Percentiles rank a stretch among this genome's conserved stretches.
Conservation (phyloP, 2,888 invertebrate species). For the Synanthedon tipuliformis region DNA sequence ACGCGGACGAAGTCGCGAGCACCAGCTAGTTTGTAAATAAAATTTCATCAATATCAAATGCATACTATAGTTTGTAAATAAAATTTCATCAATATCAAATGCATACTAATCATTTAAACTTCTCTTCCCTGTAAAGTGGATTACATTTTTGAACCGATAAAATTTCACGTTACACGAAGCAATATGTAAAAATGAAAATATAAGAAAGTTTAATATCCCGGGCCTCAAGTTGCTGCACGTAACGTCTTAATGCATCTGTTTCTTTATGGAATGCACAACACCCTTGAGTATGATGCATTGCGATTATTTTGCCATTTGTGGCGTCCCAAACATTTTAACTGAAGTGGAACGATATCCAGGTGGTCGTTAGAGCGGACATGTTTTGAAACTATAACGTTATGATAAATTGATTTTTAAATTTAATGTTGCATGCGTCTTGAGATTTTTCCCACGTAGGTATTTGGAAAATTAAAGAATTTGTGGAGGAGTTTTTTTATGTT, state of each 20-base stretch:
- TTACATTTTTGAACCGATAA: too few relatives aligned
- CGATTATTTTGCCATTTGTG: constrained; percentile 50
- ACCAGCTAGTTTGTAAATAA: too few relatives aligned
- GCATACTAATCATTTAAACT: too few relatives aligned
- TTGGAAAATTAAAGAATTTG: too few relatives aligned
- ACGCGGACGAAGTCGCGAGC: too few relatives aligned
- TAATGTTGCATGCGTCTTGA: background rate
- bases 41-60: too few relatives aligned
- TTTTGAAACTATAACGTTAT: constrained; percentile 22
- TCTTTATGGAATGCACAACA: constrained; percentile 6
- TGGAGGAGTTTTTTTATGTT: too few relatives aligned
- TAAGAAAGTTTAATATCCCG: background rate
- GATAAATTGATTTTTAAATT: constrained; percentile 18
- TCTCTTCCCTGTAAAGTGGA: too few relatives aligned
- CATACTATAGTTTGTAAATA: too few relatives aligned
- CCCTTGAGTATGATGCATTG: constrained; percentile 34
- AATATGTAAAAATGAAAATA: background rate
- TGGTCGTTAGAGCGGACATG: constrained; percentile 47
- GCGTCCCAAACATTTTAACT: constrained; percentile 28
- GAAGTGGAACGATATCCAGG: constrained; percentile 19
- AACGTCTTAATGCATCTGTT: constrained; percentile 1
- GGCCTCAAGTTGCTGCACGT: background rate
- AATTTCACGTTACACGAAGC: too few relatives aligned
- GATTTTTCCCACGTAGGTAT: background rate
- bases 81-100: too few relatives aligned